Percentiles rank a stretch among this genome's conserved stretches.
phyloP scores from a whole-genome alignment of 2,113 vertebrate genomes.

The Phocoena sinus region DNA sequence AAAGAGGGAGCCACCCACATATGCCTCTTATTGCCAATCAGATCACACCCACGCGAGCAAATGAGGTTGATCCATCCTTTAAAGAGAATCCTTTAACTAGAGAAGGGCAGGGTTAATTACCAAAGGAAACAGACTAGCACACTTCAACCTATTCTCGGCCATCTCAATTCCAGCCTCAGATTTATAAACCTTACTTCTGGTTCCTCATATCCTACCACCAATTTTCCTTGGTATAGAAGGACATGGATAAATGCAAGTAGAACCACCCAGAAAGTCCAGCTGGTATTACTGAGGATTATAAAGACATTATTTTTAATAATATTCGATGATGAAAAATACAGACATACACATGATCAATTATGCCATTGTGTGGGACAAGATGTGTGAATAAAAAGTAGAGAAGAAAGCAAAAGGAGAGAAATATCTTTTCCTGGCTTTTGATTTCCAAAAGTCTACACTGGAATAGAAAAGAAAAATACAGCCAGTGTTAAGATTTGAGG shows the following conservation, averaged over 20 bases:
- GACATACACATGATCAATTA: no score
- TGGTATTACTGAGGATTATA: not conserved
- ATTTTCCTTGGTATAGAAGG: rapidly evolving
- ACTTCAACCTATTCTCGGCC: rapidly evolving
- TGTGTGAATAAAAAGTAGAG: not conserved
- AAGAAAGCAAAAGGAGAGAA: not conserved
- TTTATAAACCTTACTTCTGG: not conserved
- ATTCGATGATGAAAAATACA: not conserved
- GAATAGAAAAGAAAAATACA: not conserved
- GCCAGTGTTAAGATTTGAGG: not conserved
- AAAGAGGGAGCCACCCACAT: no score
- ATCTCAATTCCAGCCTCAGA: not conserved
- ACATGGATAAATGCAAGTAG: not conserved
- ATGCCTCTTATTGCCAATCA: not conserved
- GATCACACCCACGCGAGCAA: no score
- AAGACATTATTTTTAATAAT: not conserved
- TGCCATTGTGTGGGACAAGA: not conserved
- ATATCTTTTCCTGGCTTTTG: not conserved
- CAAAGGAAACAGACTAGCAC: rapidly evolving
- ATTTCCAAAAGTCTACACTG: not conserved
- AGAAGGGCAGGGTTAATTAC: no score
- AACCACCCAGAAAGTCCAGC: no score
- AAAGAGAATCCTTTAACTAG: not conserved
- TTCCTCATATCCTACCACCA: rapidly evolving
- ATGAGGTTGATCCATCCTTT: no score